Conservation (phyloP, 2,113 vertebrate genomes). For the Ageneiosus marmoratus region DNA sequence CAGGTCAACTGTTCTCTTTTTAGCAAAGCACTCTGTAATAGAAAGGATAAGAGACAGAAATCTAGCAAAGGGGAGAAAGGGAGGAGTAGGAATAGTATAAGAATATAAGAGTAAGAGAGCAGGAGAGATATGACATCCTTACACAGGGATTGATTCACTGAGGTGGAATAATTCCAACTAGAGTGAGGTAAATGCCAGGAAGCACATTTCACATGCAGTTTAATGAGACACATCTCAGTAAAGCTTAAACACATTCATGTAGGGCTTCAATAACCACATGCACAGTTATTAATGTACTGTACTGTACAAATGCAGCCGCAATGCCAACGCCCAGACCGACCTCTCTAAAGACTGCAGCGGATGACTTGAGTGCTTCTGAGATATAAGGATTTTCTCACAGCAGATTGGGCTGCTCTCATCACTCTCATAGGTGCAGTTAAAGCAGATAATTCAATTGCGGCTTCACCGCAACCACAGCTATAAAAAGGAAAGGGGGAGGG, state of each 20-base stretch:
- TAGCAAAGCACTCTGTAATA: slow-evolving; percentile 35
- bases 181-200: slow-evolving; percentile 39
- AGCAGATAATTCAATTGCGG: slow-evolving; percentile 20
- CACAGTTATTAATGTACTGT: background rate
- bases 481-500: background rate
- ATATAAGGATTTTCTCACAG: slow-evolving; percentile 31
- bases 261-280: background rate
- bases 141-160: slow-evolving; percentile 17
- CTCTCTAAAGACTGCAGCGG: slow-evolving; percentile 21
- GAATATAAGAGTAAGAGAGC: slow-evolving; percentile 1
- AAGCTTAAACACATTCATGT: background rate
- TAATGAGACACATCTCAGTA: slow-evolving; percentile 36
- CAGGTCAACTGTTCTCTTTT: slow-evolving; percentile 40
- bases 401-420: slow-evolving; percentile 16
- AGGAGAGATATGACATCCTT: slow-evolving; percentile 15
- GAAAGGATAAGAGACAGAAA: background rate
- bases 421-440: slow-evolving; percentile 17
- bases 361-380: background rate
- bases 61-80: background rate
- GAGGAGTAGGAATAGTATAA: background rate
- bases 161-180: slow-evolving; percentile 46
- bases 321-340: slow-evolving; percentile 7
- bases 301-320: background rate
- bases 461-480: slow-evolving; percentile 9
- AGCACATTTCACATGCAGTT: slow-evolving; percentile 49